Evolutionary conservation across 30 jellyfish, hydroid and myxozoan species (phyloP).

Genomic region (Clytia hemisphaerica): DNA sequence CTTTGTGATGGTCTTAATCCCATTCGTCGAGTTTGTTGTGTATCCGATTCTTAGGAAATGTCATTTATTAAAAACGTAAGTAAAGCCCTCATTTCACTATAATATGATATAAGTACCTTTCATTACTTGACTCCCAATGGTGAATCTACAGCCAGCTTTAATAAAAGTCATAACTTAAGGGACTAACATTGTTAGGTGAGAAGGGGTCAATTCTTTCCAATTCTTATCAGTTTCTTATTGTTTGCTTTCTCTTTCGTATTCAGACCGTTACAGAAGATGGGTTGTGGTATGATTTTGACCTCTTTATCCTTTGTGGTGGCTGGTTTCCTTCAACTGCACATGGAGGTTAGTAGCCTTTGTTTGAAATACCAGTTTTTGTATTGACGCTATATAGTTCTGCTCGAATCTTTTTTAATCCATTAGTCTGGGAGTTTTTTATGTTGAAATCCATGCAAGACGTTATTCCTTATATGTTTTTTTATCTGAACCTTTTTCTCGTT

Average conservation of each 20-base stretch:
- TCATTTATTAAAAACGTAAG: slow-evolving; percentile 64
- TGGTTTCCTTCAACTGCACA: slow-evolving; percentile 74
- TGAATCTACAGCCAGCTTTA: neutral
- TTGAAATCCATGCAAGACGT: too few relatives aligned
- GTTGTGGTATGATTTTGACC: slow-evolving; percentile 93
- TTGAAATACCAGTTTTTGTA: too few relatives aligned
- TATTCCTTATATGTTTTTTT: too few relatives aligned
- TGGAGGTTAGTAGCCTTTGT: too few relatives aligned
- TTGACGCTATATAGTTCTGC: too few relatives aligned
- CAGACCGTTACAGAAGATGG: slow-evolving; percentile 96
- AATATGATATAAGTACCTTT: neutral
- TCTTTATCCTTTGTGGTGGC: slow-evolving; percentile 94
- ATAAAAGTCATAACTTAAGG: neutral
- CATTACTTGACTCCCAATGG: neutral
- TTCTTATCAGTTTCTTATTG: neutral
- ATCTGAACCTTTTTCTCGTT: too few relatives aligned
- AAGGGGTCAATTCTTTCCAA: neutral
- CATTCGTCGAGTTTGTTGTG: slow-evolving; percentile 80
- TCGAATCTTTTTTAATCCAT: too few relatives aligned
- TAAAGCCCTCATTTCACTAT: neutral
- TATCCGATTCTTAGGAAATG: slow-evolving; percentile 86
- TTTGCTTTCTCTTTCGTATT: neutral
- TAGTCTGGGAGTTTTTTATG: too few relatives aligned
- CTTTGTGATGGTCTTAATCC: slow-evolving; percentile 94
- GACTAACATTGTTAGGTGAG: neutral